A percentile compares a stretch with the other conserved stretches of the same genome.
phyloP scores from a whole-genome alignment of 2,113 vertebrate species.

The Mellivora capensis region DNA sequence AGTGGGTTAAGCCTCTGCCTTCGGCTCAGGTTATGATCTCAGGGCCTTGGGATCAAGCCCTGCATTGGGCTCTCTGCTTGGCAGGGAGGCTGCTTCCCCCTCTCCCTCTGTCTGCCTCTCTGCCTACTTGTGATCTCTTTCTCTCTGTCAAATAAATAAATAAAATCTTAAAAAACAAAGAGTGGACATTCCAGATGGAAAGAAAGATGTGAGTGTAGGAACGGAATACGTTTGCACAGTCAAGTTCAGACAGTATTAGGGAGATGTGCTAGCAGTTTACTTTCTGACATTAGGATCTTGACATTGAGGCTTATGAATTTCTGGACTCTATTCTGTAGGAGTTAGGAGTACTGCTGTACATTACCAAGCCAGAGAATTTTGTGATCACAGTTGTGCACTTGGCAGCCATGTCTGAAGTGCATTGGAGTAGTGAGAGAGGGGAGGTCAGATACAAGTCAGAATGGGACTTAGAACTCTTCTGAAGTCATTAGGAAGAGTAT shows the following conservation, averaged over 20 bases:
- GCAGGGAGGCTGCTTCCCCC: too few relatives aligned
- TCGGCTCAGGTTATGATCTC: too few relatives aligned
- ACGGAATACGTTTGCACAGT: background rate
- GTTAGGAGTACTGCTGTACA: background rate
- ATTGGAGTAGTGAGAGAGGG: background rate
- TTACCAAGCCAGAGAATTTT: background rate
- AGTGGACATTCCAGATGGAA: background rate
- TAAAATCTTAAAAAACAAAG: background rate
- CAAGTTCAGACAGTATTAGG: background rate
- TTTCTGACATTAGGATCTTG: background rate
- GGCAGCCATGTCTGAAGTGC: background rate
- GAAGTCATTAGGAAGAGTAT: background rate
- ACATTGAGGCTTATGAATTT: background rate
- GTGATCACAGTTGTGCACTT: background rate
- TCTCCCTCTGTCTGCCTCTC: too few relatives aligned
- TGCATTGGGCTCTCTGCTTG: too few relatives aligned
- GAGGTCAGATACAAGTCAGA: background rate
- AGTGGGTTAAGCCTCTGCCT: too few relatives aligned
- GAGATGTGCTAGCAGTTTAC: background rate
- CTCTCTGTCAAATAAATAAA: too few relatives aligned
- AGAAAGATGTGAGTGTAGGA: background rate
- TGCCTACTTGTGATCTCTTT: too few relatives aligned
- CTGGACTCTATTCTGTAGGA: background rate
- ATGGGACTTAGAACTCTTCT: background rate
- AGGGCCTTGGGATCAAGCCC: too few relatives aligned